A percentile compares a stretch with the other conserved stretches of the same genome.
These are phyloP conservation scores for Mirza zaza DNA, from an alignment of 2,113 vertebrate genomes.

Conservation along the genomic window DNA sequence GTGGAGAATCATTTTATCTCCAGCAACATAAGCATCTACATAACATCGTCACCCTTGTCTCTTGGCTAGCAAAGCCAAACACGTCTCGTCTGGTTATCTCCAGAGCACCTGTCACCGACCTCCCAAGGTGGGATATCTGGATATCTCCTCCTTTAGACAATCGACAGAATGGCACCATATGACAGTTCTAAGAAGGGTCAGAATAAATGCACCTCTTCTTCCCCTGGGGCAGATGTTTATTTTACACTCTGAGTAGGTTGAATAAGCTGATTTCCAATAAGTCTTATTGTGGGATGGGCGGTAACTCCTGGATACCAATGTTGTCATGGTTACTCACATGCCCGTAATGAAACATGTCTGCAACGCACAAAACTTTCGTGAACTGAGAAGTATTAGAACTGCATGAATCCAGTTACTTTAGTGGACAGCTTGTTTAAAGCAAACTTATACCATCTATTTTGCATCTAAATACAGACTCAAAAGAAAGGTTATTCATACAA, in stretches of 20 bases:
- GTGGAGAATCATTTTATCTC: not conserved
- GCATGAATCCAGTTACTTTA: not conserved
- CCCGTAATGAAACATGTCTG: not conserved
- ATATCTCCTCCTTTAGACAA: not conserved
- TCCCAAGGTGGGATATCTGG: not conserved
- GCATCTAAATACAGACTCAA: constrained; percentile 32
- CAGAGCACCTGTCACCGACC: not conserved
- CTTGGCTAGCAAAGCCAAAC: not conserved
- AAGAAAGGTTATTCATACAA: constrained; percentile 11
- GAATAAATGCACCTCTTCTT: not conserved
- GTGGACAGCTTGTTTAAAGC: constrained; percentile 19
- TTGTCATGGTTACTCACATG: not conserved
- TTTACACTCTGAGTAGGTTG: not conserved
- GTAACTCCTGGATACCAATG: not conserved
- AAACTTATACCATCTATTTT: constrained; percentile 27
- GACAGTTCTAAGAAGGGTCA: not conserved
- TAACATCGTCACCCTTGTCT: not conserved
- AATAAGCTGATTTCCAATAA: not conserved
- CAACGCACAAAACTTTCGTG: not conserved
- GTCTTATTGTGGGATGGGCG: not conserved
- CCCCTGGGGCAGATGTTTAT: not conserved
- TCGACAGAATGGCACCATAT: not conserved
- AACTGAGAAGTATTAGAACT: not conserved
- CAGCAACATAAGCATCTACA: not conserved
- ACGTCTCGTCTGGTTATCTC: not conserved